A percentile compares a stretch with the other conserved stretches of the same genome.
Conservation (phyloP, 2,797 vertebrate species). For the Phaenicophaeus curvirostris region DNA sequence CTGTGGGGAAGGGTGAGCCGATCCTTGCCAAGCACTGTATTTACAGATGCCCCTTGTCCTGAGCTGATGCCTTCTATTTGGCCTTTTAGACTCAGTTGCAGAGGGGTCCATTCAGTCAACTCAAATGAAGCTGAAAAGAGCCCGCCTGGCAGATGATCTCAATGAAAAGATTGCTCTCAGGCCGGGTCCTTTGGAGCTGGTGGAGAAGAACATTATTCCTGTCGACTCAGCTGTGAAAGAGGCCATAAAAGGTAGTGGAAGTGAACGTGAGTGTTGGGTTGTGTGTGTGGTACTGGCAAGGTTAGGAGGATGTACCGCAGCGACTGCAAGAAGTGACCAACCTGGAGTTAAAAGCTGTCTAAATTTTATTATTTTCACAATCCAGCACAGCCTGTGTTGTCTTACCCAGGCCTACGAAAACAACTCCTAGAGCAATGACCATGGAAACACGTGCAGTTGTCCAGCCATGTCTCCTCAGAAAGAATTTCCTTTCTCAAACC, state of each 20-base stretch:
- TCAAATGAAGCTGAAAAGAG: constrained; percentile 91
- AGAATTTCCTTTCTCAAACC: neutral
- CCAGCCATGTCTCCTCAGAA: neutral
- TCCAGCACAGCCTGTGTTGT: neutral
- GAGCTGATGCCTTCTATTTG: constrained; percentile 41
- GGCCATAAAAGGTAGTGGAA: constrained; percentile 85
- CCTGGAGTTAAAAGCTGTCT: neutral
- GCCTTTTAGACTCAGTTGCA: constrained; percentile 80
- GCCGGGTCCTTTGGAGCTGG: constrained; percentile 90
- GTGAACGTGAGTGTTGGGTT: neutral
- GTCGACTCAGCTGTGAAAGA: constrained; percentile 87
- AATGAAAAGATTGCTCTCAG: constrained; percentile 91
- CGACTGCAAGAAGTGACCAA: neutral
- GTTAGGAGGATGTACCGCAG: fast-evolving
- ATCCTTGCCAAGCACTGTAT: neutral
- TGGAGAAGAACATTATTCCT: constrained; percentile 92
- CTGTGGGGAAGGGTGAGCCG: neutral
- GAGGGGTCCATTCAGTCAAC: constrained; percentile 83
- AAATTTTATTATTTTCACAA: neutral
- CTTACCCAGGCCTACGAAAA: neutral
- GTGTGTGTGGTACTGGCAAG: neutral
- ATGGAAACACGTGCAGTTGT: neutral
- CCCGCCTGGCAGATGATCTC: constrained; percentile 87
- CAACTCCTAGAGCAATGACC: neutral
- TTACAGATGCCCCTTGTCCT: neutral